Evolutionary conservation across 2,797 vertebrate genomes (phyloP).

Genomic region (Atherinosoma microstoma): DNA sequence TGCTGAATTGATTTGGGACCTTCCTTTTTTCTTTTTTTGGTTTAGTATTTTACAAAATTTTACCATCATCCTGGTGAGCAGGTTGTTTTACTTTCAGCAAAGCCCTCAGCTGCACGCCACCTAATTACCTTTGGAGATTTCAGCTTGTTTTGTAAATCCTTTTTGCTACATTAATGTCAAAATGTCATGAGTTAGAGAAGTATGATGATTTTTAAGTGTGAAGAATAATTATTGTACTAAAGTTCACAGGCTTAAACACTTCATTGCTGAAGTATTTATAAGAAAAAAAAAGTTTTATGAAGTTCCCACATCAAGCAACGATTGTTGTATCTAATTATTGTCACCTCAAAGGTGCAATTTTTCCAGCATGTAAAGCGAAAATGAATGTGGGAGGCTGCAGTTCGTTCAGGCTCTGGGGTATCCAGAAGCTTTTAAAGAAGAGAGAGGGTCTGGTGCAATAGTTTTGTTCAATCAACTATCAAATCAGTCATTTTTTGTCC

Average conservation of each 20-base stretch:
- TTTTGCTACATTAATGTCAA: not conserved
- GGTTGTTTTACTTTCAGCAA: not conserved
- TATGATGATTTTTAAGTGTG: not conserved
- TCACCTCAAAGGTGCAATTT: not conserved
- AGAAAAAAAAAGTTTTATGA: not conserved
- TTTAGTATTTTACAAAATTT: not conserved
- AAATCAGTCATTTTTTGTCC: constrained; percentile 40
- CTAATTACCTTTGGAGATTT: not conserved
- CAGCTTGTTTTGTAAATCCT: not conserved
- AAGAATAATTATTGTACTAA: not conserved
- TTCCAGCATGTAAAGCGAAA: not conserved
- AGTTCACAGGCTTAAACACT: no score
- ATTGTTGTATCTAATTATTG: not conserved
- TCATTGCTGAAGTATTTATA: not conserved
- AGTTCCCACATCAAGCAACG: not conserved
- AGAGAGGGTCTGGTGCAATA: constrained; percentile 20
- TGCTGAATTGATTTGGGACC: not conserved
- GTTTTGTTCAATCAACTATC: constrained; percentile 54
- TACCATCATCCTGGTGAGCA: not conserved
- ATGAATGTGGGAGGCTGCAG: not conserved
- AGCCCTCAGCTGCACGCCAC: not conserved
- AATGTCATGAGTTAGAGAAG: not conserved
- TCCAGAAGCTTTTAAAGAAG: constrained; percentile 11
- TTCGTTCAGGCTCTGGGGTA: not conserved
- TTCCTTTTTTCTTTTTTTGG: not conserved